Evolutionary conservation across 2,113 vertebrate genomes (phyloP).

Genomic region (Pterophyllum scalare): DNA sequence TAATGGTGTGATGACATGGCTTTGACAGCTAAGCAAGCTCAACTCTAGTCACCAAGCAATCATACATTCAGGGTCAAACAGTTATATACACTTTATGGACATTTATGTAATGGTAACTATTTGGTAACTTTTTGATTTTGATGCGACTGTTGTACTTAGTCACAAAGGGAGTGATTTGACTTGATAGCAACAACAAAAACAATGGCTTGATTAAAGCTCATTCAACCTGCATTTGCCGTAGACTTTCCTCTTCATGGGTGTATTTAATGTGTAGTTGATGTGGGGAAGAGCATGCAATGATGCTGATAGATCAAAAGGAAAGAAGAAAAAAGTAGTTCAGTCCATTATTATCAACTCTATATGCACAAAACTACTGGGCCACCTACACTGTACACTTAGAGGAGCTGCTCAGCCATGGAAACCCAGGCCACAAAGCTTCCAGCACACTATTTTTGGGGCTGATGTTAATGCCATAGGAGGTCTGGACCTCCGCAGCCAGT

Average conservation of each 20-base stretch:
- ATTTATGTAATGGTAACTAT: slow-evolving; percentile 2
- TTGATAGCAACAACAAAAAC: neutral
- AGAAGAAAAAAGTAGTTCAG: neutral
- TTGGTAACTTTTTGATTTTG: neutral
- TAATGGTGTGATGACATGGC: neutral
- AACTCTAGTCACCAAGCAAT: neutral
- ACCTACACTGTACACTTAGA: neutral
- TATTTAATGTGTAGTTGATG: neutral
- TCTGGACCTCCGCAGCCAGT: neutral
- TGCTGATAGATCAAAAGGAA: neutral
- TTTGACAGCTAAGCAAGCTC: neutral
- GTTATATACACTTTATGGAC: neutral
- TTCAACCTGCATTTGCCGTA: neutral
- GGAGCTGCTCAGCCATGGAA: neutral
- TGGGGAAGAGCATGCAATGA: neutral
- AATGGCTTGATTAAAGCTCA: neutral
- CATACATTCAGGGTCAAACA: neutral
- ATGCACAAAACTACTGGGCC: neutral
- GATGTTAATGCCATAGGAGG: neutral
- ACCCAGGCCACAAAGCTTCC: neutral
- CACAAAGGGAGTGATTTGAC: neutral
- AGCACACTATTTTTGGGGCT: neutral
- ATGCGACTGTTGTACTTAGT: neutral
- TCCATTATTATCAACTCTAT: neutral
- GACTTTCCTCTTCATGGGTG: neutral